phyloP scores from a whole-genome alignment of 2,888 invertebrate genomes.

The Scaptomyza polygonia region DNA sequence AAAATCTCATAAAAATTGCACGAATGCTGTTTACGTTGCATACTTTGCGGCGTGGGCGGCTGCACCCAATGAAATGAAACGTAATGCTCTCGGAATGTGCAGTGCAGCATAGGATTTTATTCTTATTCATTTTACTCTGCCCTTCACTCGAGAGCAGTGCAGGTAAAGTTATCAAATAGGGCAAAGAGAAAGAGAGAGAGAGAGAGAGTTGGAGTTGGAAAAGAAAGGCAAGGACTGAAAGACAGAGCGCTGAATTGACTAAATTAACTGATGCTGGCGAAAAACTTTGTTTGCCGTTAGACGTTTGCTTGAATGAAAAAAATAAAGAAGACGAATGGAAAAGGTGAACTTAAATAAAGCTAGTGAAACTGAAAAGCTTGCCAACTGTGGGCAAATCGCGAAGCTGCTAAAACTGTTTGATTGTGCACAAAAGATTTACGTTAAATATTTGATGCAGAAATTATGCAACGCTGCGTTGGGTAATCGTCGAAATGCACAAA shows the following conservation, averaged over 20 bases:
- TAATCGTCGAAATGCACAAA: conserved; percentile 72
- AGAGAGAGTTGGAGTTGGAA: not conserved
- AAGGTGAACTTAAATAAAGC: conserved; percentile 29
- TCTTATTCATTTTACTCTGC: conserved; percentile 1
- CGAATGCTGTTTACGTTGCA: conserved; percentile 36
- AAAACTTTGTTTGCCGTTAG: conserved; percentile 74
- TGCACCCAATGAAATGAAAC: conserved; percentile 61
- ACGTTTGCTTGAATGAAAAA: conserved; percentile 64
- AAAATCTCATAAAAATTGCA: conserved; percentile 55
- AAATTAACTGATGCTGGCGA: conserved; percentile 72
- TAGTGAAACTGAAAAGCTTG: conserved; percentile 33
- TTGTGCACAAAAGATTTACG: conserved; percentile 76
- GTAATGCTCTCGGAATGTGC: conserved; percentile 63
- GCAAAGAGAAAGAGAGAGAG: not conserved
- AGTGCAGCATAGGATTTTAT: conserved; percentile 30
- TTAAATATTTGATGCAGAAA: conserved; percentile 77
- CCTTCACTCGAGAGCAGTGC: conserved; percentile 1
- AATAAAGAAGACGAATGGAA: not conserved
- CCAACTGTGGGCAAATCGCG: conserved; percentile 23
- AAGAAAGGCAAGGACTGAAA: not conserved
- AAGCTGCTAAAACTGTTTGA: conserved; percentile 63
- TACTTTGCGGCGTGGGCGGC: conserved; percentile 38
- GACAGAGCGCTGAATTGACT: conserved; percentile 69
- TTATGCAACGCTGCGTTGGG: conserved; percentile 78
- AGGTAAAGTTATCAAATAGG: too few relatives aligned